These are phyloP conservation scores for Machaerirhynchus nigripectus DNA, from an alignment of 2,113 vertebrate species.

Conservation along the genomic window DNA sequence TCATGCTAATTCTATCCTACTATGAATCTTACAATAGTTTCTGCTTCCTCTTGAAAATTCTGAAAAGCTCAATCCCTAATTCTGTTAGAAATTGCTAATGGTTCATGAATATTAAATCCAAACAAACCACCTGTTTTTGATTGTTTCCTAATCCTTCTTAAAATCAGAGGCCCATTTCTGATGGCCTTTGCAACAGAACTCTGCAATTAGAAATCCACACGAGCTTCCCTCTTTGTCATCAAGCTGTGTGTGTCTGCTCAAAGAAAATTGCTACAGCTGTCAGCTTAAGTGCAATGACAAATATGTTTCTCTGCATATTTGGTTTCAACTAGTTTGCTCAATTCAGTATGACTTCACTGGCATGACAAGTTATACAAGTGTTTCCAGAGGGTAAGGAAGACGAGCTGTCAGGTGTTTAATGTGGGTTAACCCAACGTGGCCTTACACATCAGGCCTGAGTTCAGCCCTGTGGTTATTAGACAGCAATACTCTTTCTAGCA, in stretches of 20 bases:
- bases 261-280: constrained; percentile 43
- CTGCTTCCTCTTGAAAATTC: constrained; percentile 1
- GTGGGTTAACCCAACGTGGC: neutral
- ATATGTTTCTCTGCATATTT: constrained; percentile 49
- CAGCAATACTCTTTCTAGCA: neutral
- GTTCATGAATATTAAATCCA: constrained; percentile 33
- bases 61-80: constrained; percentile 1
- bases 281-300: constrained; percentile 41
- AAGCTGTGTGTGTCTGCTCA: constrained; percentile 1
- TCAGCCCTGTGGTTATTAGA: neutral
- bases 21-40: neutral
- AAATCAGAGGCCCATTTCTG: neutral
- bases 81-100: constrained; percentile 13
- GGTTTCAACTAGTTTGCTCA: constrained; percentile 20
- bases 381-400: constrained; percentile 2
- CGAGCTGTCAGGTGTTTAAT: neutral
- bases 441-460: rapidly evolving
- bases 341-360: neutral
- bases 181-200: constrained; percentile 32
- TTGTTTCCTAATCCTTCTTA: constrained; percentile 39
- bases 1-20: neutral
- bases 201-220: constrained; percentile 39
- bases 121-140: constrained; percentile 47
- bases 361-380: constrained; percentile 21
- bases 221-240: constrained; percentile 17